These are phyloP conservation scores for Podargus strigoides DNA, from an alignment of 2,797 vertebrate species.

Conservation along the genomic window DNA sequence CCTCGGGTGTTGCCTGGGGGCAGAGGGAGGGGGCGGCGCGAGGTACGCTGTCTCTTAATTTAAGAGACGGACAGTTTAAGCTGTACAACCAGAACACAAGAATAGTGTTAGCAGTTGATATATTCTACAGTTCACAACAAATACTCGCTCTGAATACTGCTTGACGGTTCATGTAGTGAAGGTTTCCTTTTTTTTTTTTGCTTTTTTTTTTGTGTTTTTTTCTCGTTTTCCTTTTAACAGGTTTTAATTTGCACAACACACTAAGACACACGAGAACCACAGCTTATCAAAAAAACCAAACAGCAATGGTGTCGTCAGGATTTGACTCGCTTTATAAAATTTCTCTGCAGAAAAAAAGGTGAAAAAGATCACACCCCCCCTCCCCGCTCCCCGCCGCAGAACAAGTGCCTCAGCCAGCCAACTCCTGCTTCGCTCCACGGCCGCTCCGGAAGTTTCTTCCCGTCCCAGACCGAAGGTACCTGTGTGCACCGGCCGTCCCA, in stretches of 20 bases:
- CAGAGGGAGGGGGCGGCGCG: not conserved
- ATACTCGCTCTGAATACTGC: conserved; percentile 73
- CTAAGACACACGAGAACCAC: conserved; percentile 66
- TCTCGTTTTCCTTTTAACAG: not conserved
- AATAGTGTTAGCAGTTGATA: conserved; percentile 70
- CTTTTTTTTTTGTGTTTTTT: not conserved
- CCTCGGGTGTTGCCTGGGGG: not conserved
- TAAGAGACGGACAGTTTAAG: conserved; percentile 54
- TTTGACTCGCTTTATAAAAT: conserved; percentile 60
- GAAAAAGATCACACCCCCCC: not conserved
- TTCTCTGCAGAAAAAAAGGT: conserved; percentile 52
- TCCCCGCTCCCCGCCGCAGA: not conserved
- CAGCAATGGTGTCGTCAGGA: conserved; percentile 49
- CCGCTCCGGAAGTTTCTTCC: not conserved
- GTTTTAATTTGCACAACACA: conserved; percentile 64
- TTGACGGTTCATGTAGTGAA: conserved; percentile 72
- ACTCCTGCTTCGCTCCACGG: not conserved
- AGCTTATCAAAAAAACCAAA: conserved; percentile 57
- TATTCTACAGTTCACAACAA: conserved; percentile 68
- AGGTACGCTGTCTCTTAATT: conserved; percentile 44
- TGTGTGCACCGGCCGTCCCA: not conserved
- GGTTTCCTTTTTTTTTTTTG: not conserved
- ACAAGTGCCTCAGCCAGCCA: conserved; percentile 26
- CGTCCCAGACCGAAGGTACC: not conserved
- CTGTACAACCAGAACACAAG: conserved; percentile 67